phyloP scores from a whole-genome alignment of 2,797 vertebrate genomes.

The Neosilurus hyrtlii region DNA sequence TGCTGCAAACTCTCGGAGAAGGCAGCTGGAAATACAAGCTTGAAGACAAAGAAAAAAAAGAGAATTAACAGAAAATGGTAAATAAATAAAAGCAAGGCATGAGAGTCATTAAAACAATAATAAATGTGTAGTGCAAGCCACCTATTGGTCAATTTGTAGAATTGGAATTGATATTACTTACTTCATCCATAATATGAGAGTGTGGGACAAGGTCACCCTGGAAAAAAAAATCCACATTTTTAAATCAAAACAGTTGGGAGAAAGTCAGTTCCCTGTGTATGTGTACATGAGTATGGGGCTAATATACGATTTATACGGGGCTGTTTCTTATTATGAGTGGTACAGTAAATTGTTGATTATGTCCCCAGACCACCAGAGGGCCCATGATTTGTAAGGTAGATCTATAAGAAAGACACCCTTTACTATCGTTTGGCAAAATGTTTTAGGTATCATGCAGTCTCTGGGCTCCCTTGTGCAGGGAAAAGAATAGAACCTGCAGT shows the following conservation, averaged over 20 bases:
- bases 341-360: neutral
- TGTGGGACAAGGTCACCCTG: slow-evolving; percentile 54
- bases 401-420: neutral
- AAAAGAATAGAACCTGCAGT: neutral
- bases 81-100: neutral
- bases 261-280: slow-evolving; percentile 13
- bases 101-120: neutral
- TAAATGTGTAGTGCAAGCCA: neutral
- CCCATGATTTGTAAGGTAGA: neutral
- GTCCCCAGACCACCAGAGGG: neutral
- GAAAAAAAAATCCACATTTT: neutral
- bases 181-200: slow-evolving; percentile 59
- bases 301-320: neutral
- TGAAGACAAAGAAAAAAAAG: slow-evolving; percentile 36
- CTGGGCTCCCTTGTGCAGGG: slow-evolving; percentile 1
- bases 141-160: neutral
- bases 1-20: slow-evolving; percentile 81
- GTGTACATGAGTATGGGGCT: neutral
- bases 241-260: slow-evolving; percentile 7
- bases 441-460: neutral
- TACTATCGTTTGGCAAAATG: neutral
- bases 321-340: neutral
- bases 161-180: slow-evolving; percentile 31
- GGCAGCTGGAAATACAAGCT: slow-evolving; percentile 73
- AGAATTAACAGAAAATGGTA: slow-evolving; percentile 1